Conservation (phyloP, 2,888 invertebrate genomes). For the Metallyticus violacea region DNA sequence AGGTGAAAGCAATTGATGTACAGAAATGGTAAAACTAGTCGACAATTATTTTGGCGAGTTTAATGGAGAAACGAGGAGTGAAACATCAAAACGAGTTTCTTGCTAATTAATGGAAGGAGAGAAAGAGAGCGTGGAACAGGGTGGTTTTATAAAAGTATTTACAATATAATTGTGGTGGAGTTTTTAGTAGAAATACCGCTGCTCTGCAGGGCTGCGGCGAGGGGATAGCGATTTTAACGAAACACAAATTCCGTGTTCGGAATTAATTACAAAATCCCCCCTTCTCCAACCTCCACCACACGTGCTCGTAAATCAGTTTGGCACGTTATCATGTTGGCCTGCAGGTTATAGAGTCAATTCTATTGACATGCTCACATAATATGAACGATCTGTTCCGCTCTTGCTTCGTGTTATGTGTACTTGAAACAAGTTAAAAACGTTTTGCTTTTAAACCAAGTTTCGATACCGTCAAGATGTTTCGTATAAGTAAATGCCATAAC, state of each 20-base stretch:
- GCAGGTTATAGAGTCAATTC: background rate
- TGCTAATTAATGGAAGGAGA: background rate
- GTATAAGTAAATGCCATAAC: too few species aligned
- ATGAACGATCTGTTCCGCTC: background rate
- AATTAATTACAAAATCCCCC: background rate
- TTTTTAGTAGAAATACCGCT: background rate
- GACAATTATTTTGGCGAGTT: background rate
- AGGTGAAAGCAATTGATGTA: background rate
- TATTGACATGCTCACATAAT: background rate
- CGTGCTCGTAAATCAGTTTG: background rate
- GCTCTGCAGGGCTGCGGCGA: background rate
- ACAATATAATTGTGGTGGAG: background rate
- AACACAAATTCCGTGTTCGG: background rate
- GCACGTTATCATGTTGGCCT: background rate
- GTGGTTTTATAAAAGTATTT: background rate
- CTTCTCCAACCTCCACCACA: too few species aligned
- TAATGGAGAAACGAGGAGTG: too few species aligned
- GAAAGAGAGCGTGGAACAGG: too few species aligned
- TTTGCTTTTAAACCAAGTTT: too few species aligned
- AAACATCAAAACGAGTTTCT: background rate
- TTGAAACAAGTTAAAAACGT: too few species aligned
- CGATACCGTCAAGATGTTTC: too few species aligned
- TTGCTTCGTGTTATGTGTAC: too few species aligned
- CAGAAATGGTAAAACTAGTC: background rate
- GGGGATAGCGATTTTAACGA: background rate